Percentiles rank a stretch among this genome's conserved stretches.
phyloP scores from a whole-genome alignment of 1,140 invertebrate species.

The Physella acuta region DNA sequence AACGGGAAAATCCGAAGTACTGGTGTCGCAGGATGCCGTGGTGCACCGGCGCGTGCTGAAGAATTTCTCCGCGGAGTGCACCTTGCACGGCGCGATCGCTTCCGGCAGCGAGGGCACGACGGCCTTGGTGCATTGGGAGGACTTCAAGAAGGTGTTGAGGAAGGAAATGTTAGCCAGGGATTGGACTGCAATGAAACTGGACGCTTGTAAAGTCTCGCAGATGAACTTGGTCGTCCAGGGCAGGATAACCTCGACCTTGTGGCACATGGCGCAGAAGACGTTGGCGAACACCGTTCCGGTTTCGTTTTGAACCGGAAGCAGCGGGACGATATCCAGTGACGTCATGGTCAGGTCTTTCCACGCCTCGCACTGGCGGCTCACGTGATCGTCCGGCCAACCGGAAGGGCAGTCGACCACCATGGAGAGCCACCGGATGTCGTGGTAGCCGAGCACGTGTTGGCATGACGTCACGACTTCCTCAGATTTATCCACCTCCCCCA shows the following conservation, averaged over 20 bases:
- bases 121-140: background rate
- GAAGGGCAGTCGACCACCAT: conserved; percentile 29
- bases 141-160: background rate
- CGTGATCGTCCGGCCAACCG: conserved; percentile 9
- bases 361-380: conserved; percentile 11
- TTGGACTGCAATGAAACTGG: background rate
- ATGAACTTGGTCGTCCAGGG: conserved; percentile 44
- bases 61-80: background rate
- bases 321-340: conserved; percentile 8
- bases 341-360: background rate
- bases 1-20: conserved; percentile 43
- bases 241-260: conserved; percentile 50
- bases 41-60: background rate
- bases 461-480: background rate
- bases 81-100: background rate
- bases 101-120: conserved; percentile 7
- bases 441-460: background rate
- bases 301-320: conserved; percentile 57
- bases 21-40: conserved; percentile 10
- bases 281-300: conserved; percentile 64
- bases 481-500: background rate
- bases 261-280: conserved; percentile 66
- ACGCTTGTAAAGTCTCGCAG: conserved; percentile 2
- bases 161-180: background rate
- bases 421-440: conserved; percentile 10